Conservation (phyloP, 2,888 invertebrate species). For the Julus scanicus region DNA sequence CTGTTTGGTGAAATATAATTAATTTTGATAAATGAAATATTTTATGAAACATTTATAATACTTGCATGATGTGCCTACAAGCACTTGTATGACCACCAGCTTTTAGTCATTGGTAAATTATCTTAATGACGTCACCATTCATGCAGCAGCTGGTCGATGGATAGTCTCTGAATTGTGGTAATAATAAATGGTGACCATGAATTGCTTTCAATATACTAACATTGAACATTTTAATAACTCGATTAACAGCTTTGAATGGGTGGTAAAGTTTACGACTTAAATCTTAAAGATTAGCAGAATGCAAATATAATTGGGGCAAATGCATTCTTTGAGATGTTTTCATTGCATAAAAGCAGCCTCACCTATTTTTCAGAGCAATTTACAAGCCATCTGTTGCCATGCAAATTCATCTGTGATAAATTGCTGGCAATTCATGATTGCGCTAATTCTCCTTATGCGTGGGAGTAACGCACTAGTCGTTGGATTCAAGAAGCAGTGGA, state of each 20-base stretch:
- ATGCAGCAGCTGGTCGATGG: background rate
- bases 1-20: background rate
- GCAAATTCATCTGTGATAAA: background rate
- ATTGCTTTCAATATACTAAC: background rate
- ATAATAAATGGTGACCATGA: background rate
- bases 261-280: background rate
- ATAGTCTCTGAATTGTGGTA: background rate
- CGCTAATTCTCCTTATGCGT: background rate
- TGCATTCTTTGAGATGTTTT: background rate
- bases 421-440: conserved; percentile 20
- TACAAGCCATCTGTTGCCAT: background rate
- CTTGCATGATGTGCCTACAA: no score
- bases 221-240: conserved; percentile 22
- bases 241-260: background rate
- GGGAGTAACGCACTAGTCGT: background rate
- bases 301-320: background rate
- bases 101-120: background rate
- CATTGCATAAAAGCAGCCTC: background rate
- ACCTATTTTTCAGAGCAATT: background rate
- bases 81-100: background rate
- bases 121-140: background rate
- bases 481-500: background rate
- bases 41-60: no score
- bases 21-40: no score
- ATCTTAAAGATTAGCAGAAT: background rate